Conservation (phyloP, 2,113 vertebrate genomes). For the Quiscalus mexicanus region DNA sequence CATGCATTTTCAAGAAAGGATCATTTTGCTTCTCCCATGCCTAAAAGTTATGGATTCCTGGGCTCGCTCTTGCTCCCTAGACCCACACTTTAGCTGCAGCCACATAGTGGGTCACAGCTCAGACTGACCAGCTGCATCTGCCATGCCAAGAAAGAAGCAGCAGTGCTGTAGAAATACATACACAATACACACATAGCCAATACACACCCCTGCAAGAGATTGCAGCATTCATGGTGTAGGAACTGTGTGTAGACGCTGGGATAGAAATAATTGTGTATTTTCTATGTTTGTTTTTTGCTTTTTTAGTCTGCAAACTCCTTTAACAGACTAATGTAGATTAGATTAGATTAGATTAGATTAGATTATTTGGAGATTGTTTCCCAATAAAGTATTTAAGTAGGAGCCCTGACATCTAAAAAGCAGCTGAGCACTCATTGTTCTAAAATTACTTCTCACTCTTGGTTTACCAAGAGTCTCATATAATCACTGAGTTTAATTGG, state of each 20-base stretch:
- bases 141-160: background rate
- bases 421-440: background rate
- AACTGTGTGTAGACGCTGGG: background rate
- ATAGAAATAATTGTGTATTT: background rate
- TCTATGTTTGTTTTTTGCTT: background rate
- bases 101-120: background rate
- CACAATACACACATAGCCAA: rapidly evolving
- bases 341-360: background rate
- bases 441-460: background rate
- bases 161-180: background rate
- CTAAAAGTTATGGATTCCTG: background rate
- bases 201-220: background rate
- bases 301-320: background rate
- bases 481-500: background rate
- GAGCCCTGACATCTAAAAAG: background rate
- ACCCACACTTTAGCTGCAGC: background rate
- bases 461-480: background rate
- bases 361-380: background rate
- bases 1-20: background rate
- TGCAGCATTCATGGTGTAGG: background rate
- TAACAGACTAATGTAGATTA: background rate
- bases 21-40: background rate
- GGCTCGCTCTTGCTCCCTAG: rapidly evolving
- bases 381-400: background rate
- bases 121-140: no score